Percentiles rank a stretch among this genome's conserved stretches.
These are phyloP conservation scores for Trochalopteron elliotii DNA, from an alignment of 2,113 vertebrate genomes.

Conservation along the genomic window DNA sequence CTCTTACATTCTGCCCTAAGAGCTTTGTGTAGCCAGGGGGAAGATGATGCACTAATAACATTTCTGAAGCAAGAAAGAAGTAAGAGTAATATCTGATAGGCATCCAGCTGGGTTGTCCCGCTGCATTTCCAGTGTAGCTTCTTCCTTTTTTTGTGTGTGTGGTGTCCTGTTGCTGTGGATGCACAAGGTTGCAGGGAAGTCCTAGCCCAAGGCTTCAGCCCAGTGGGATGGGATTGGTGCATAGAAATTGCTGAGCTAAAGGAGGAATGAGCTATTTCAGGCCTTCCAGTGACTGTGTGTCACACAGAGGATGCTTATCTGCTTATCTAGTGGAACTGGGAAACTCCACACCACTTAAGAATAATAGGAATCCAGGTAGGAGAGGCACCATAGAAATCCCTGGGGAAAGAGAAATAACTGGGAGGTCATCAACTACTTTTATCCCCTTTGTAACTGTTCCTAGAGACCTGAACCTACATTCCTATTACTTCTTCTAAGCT, in stretches of 20 bases:
- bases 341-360: neutral
- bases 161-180: neutral
- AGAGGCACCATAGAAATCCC: neutral
- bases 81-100: neutral
- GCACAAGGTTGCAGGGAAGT: neutral
- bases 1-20: neutral
- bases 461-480: neutral
- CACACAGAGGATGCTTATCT: neutral
- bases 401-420: neutral
- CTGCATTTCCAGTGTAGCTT: neutral
- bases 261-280: neutral
- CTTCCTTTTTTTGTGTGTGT: neutral
- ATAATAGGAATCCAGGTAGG: neutral
- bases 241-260: neutral
- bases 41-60: neutral
- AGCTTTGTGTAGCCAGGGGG: neutral
- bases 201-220: neutral
- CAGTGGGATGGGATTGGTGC: neutral
- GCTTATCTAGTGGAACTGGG: neutral
- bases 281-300: neutral
- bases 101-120: neutral
- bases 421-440: neutral
- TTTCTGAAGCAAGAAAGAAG: neutral
- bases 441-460: neutral
- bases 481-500: neutral